These are phyloP conservation scores for Drosophila mercatorum DNA, from an alignment of 2,888 invertebrate genomes.

Conservation along the genomic window DNA sequence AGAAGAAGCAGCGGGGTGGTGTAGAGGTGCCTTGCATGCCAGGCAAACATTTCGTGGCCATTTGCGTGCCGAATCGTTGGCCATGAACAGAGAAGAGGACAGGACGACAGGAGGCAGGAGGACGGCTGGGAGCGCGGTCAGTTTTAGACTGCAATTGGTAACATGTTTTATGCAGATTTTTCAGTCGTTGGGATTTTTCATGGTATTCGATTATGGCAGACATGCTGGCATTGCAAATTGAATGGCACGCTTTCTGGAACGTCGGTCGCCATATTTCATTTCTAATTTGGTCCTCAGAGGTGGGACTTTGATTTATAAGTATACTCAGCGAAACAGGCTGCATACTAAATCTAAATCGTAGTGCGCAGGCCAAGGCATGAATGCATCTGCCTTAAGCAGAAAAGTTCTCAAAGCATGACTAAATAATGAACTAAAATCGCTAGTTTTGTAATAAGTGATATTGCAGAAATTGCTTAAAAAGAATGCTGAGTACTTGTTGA, in stretches of 20 bases:
- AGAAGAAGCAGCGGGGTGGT: neutral
- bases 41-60: constrained; percentile 61
- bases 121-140: constrained; percentile 1
- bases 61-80: constrained; percentile 63
- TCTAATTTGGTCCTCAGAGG: constrained; percentile 48
- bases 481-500: too few relatives aligned
- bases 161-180: constrained; percentile 71
- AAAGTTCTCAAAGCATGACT: neutral
- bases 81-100: constrained; percentile 7
- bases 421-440: neutral
- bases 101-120: neutral
- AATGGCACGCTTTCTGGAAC: constrained; percentile 36
- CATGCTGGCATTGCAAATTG: constrained; percentile 44
- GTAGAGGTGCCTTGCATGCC: constrained; percentile 59
- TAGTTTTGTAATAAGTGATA: too few relatives aligned
- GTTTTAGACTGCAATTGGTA: constrained; percentile 48
- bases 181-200: constrained; percentile 39
- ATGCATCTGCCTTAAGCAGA: neutral
- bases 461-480: too few relatives aligned
- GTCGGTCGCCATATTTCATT: constrained; percentile 52
- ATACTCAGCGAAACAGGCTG: constrained; percentile 5
- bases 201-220: constrained; percentile 56
- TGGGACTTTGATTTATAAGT: constrained; percentile 55
- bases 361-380: too few relatives aligned
- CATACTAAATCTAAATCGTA: neutral